phyloP scores from a whole-genome alignment of 2,888 invertebrate species.

The Drosophila conformis region DNA sequence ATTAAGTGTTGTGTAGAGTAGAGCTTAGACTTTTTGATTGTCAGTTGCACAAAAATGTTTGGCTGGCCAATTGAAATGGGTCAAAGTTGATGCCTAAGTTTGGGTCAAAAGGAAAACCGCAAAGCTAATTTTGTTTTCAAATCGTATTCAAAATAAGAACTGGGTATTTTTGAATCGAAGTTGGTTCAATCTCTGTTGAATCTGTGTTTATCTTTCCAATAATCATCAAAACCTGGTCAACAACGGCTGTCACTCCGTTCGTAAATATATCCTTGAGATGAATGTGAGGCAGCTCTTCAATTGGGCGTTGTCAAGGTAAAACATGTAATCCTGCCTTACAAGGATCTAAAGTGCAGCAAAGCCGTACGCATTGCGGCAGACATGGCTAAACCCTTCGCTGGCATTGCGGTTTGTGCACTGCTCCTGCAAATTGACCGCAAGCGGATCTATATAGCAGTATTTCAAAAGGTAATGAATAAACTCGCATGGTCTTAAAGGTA shows the following conservation, averaged over 20 bases:
- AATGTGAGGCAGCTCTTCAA: slow-evolving; percentile 6
- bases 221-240: background rate
- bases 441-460: background rate
- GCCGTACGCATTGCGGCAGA: background rate
- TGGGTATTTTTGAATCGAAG: background rate
- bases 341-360: slow-evolving; percentile 9
- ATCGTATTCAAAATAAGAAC: background rate
- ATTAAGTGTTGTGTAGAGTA: slow-evolving; percentile 53
- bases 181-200: background rate
- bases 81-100: background rate
- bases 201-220: background rate
- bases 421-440: slow-evolving; percentile 42
- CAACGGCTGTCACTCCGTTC: background rate
- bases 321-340: slow-evolving; percentile 21
- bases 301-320: slow-evolving; percentile 25
- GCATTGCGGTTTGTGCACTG: slow-evolving; percentile 32
- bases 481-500: slow-evolving; percentile 10
- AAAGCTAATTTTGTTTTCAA: background rate
- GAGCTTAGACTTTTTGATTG: slow-evolving; percentile 2
- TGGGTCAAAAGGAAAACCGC: slow-evolving; percentile 22
- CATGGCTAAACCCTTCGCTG: slow-evolving; percentile 3
- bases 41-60: background rate
- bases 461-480: slow-evolving; percentile 2
- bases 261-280: slow-evolving; percentile 8
- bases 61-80: slow-evolving; percentile 33